These are phyloP conservation scores for Oophaga sylvatica DNA, from an alignment of 2,797 vertebrate species.

Conservation along the genomic window DNA sequence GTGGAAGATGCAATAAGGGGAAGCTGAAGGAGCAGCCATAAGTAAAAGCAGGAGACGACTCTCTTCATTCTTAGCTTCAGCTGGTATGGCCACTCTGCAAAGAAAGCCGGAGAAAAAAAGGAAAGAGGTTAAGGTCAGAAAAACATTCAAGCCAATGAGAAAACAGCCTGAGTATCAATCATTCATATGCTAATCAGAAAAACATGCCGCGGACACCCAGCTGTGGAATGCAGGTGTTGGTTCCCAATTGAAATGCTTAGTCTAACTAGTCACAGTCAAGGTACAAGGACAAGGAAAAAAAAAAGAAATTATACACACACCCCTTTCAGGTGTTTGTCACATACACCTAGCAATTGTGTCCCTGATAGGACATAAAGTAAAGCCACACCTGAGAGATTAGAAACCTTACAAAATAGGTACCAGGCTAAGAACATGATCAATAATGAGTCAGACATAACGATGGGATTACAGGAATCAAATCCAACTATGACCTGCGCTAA, in stretches of 20 bases:
- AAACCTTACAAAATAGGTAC: conserved; percentile 13
- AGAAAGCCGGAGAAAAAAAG: conserved; percentile 55
- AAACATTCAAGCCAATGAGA: conserved; percentile 31
- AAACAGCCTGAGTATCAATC: background rate
- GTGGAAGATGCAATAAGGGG: conserved; percentile 69
- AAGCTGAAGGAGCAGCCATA: conserved; percentile 75
- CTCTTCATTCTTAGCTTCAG: conserved; percentile 67
- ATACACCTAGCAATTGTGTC: conserved; percentile 50
- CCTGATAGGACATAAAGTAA: conserved; percentile 29
- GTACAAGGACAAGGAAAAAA: conserved; percentile 3
- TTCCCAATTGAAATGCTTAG: conserved; percentile 27
- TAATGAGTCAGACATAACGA: background rate
- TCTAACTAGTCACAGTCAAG: conserved; percentile 7
- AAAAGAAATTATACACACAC: background rate
- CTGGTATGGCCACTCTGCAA: conserved; percentile 68
- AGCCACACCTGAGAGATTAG: conserved; percentile 53
- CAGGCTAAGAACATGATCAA: conserved; percentile 19
- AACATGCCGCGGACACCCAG: conserved; percentile 32
- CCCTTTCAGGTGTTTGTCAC: conserved; percentile 36
- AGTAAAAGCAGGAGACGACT: conserved; percentile 66
- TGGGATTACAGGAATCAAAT: conserved; percentile 11
- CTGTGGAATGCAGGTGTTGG: conserved; percentile 42
- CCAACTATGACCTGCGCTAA: background rate
- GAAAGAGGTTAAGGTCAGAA: conserved; percentile 58
- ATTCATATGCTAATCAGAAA: conserved; percentile 18